Evolutionary conservation across 2,797 vertebrate species (phyloP).

Genomic region (Phylloscopus collybita): DNA sequence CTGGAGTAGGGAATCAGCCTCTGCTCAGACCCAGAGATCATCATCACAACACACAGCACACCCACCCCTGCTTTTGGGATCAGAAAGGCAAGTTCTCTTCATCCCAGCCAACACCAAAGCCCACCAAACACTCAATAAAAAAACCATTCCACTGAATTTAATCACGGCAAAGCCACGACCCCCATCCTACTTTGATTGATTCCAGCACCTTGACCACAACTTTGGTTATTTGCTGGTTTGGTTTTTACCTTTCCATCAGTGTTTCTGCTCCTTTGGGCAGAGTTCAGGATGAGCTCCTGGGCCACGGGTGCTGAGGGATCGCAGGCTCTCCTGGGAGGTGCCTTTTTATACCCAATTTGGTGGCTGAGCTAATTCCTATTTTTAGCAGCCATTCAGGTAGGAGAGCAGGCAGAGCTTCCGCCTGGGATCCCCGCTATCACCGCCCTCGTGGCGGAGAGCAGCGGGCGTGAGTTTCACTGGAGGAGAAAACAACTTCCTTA

Average conservation of each 20-base stretch:
- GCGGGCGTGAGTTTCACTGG: slow-evolving; percentile 3
- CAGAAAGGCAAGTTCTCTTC: neutral
- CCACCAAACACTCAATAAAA: neutral
- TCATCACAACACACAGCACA: neutral
- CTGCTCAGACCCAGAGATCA: neutral
- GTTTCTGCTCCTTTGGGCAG: neutral
- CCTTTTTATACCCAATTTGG: neutral
- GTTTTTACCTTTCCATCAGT: slow-evolving; percentile 53
- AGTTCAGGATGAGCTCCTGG: neutral
- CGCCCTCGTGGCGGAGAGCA: neutral
- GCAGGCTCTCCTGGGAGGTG: neutral
- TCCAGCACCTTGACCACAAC: neutral
- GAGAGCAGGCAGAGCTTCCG: neutral
- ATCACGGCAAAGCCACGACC: neutral
- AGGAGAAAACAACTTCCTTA: slow-evolving; percentile 39
- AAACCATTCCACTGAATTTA: neutral
- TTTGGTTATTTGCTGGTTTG: neutral
- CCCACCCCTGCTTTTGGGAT: neutral
- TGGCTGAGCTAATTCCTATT: slow-evolving; percentile 39
- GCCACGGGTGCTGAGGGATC: neutral
- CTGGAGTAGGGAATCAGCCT: neutral
- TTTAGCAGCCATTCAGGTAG: slow-evolving; percentile 61
- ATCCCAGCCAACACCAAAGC: neutral
- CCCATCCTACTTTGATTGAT: neutral
- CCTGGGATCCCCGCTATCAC: neutral